phyloP scores from a whole-genome alignment of 2,888 invertebrate species.

The Spodoptera exigua region DNA sequence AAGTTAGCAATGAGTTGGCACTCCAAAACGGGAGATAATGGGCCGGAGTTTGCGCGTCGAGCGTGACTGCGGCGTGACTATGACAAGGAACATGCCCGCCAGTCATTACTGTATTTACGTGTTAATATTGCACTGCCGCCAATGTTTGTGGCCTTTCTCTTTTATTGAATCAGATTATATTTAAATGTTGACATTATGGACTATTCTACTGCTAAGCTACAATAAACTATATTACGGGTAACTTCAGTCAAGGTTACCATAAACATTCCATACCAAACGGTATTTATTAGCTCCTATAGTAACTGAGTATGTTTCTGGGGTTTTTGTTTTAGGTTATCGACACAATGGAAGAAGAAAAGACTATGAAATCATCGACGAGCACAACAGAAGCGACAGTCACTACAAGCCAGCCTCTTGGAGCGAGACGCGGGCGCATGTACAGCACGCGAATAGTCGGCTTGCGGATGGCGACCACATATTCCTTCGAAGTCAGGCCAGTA shows the following conservation, averaged over 20 bases:
- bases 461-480: constrained; percentile 95
- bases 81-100: constrained; percentile 65
- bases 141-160: constrained; percentile 51
- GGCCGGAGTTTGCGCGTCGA: constrained; percentile 65
- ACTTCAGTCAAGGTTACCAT: not conserved
- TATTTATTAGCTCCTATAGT: not conserved
- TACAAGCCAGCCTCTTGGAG: constrained; percentile 58
- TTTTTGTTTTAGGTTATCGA: constrained; percentile 75
- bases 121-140: constrained; percentile 62
- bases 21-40: constrained; percentile 80
- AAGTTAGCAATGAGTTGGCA: constrained; percentile 62
- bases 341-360: constrained; percentile 74
- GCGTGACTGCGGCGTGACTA: constrained; percentile 71
- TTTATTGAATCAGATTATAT: constrained; percentile 50
- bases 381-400: constrained; percentile 63
- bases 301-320: not conserved
- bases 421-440: constrained; percentile 81
- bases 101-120: constrained; percentile 65
- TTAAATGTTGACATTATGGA: constrained; percentile 32
- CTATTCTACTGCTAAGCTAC: constrained; percentile 34
- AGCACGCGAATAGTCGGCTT: constrained; percentile 91
- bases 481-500: constrained; percentile 92
- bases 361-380: constrained; percentile 55
- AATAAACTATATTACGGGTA: constrained; percentile 7
- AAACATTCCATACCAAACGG: not conserved